Evolutionary conservation across 92 coral and sea anemone species (phyloP), one percentile per base, ranked within the genome.

Genomic region (Phymanthus crucifer): DNA sequence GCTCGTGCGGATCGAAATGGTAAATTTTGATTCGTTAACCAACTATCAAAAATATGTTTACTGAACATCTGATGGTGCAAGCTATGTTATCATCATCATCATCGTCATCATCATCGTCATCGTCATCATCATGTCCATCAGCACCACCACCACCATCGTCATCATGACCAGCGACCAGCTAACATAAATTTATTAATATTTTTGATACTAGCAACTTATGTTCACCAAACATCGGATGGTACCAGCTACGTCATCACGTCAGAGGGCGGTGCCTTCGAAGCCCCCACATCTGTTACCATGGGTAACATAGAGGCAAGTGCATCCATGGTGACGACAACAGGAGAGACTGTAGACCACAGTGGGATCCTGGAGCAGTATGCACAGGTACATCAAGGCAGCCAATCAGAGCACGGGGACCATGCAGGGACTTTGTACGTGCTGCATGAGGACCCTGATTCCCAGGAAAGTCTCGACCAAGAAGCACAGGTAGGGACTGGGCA

Each of bases 161-260:
- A 38, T 38, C 45, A 11, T 38, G 7, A 38, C 10, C 45, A 38
- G 45, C 10, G 7, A 5, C 45, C 45, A 5, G 10, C 18, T n/a
- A n/a, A n/a, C n/a, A n/a, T n/a, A n/a, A n/a, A n/a, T n/a, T n/a
- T n/a, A n/a, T n/a, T n/a, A n/a, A n/a, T n/a, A n/a, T n/a, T n/a
- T n/a, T n/a, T n/a, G n/a, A n/a, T n/a, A n/a, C n/a, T 85, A 83
- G 97, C 91, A 40, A 89, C 93, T 9, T 93, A 89, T 71, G 99
- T 96, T 21, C 99, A 96, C 80, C 98, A 93, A 61, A 70, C 91
- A 46, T 91, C 89, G 80, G 99, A 95, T 75, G 99, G 99, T 31
- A 96, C 97, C 23, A 92, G 97, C 75, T 92, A 84, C 38, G 99
- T 96, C 56, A 92, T 96, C 83, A 93, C 97, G 26, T 88, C 99